Conservation (phyloP, 1,140 invertebrate genomes). For the Lordiphosa clarofinis region DNA sequence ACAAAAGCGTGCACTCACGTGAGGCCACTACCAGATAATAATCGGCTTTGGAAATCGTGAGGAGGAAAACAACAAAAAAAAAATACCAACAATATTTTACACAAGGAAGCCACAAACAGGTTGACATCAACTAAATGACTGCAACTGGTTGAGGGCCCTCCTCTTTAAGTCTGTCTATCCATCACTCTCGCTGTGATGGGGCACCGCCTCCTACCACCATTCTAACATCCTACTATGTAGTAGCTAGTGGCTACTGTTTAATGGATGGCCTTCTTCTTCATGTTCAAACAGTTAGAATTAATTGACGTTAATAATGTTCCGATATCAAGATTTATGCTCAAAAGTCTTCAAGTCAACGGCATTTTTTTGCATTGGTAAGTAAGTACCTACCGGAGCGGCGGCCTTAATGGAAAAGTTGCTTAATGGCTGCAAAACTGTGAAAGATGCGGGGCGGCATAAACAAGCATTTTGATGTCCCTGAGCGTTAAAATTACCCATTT, state of each 20-base stretch:
- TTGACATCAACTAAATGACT: conserved; percentile 31
- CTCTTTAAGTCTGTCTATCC: conserved; percentile 4
- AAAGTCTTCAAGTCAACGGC: conserved; percentile 16
- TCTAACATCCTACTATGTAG: too few species aligned
- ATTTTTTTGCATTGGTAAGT: conserved; percentile 14
- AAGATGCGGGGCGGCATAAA: conserved; percentile 1
- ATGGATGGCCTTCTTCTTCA: conserved; percentile 41
- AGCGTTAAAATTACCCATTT: not conserved
- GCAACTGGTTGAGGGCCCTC: conserved; percentile 19
- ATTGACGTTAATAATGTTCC: conserved; percentile 75
- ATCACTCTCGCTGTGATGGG: conserved; percentile 11
- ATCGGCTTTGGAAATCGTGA: conserved; percentile 72
- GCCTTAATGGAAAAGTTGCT: conserved; percentile 1
- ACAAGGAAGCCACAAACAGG: conserved; percentile 34
- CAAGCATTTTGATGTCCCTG: conserved; percentile 20
- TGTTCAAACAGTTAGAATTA: conserved; percentile 66
- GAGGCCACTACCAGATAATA: conserved; percentile 58
- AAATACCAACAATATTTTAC: conserved; percentile 31
- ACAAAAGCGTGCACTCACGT: conserved; percentile 71
- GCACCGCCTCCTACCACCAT: too few species aligned
- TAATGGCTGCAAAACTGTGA: not conserved
- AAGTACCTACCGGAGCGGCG: not conserved
- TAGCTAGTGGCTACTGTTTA: conserved; percentile 37
- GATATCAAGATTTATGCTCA: conserved; percentile 62
- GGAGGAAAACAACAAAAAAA: conserved; percentile 19